Percentiles rank a stretch among this genome's conserved stretches.
Evolutionary conservation across 2,888 invertebrate species (phyloP).

Genomic region (Holacanthella duospinosa): DNA sequence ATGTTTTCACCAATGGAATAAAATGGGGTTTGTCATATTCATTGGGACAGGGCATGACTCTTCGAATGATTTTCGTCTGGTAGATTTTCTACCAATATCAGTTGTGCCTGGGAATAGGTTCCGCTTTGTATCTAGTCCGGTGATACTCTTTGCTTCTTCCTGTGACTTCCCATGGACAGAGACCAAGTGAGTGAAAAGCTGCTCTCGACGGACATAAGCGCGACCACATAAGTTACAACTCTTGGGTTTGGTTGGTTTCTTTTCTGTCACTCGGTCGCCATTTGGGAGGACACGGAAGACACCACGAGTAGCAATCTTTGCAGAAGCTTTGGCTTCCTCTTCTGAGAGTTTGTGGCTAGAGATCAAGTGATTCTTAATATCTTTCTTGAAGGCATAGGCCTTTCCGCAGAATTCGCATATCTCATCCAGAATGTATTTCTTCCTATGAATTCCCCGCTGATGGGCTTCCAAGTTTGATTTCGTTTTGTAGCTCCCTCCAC

Average conservation of each 20-base stretch:
- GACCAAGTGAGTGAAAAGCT: not conserved
- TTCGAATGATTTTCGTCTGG: too few relatives aligned
- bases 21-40: too few relatives aligned
- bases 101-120: not conserved
- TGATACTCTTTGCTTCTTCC: not conserved
- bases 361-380: not conserved
- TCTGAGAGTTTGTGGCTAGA: not conserved
- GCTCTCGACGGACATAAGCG: not conserved
- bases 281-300: constrained; percentile 1
- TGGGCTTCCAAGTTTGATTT: not conserved
- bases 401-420: not conserved
- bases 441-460: not conserved
- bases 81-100: too few relatives aligned
- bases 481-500: not conserved
- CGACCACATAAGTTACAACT: not conserved
- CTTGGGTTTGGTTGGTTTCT: not conserved
- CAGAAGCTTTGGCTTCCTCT: not conserved
- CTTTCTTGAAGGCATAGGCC: not conserved
- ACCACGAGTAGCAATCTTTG: not conserved
- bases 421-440: not conserved
- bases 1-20: too few relatives aligned
- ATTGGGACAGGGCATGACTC: too few relatives aligned
- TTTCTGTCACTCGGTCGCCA: not conserved
- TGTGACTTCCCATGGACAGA: not conserved
- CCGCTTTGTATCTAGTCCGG: not conserved